These are phyloP conservation scores for Keiferia lycopersicella DNA, from an alignment of 2,888 invertebrate genomes.

Conservation along the genomic window DNA sequence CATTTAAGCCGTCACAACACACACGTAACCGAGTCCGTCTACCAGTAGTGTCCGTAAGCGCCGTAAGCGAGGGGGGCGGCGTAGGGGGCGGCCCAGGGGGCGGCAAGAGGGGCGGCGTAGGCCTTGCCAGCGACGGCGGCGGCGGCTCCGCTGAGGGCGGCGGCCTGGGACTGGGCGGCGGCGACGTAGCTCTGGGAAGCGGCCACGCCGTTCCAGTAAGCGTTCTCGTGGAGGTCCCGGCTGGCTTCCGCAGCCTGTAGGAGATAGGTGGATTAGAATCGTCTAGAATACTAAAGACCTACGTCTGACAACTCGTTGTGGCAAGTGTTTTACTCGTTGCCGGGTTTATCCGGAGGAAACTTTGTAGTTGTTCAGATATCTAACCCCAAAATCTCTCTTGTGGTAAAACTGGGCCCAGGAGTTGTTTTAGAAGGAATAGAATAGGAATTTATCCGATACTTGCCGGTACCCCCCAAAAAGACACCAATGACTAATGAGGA, in stretches of 20 bases:
- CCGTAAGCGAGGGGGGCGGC: slow-evolving; percentile 37
- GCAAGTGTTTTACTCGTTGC: no score
- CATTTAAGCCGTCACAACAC: slow-evolving; percentile 9
- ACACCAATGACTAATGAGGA: no score
- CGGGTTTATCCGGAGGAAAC: no score
- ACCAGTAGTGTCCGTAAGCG: slow-evolving; percentile 53
- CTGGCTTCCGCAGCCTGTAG: slow-evolving; percentile 58
- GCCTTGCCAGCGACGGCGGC: slow-evolving; percentile 50
- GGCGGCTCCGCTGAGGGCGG: slow-evolving; percentile 59
- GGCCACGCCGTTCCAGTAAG: slow-evolving; percentile 70
- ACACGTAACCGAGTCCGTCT: slow-evolving; percentile 40
- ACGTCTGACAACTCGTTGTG: no score
- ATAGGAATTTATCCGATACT: no score
- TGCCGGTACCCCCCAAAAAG: no score
- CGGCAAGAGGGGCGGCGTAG: slow-evolving; percentile 35
- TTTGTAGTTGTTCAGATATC: no score
- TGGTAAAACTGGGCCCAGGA: no score
- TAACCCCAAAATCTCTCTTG: no score
- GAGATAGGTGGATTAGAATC: neutral
- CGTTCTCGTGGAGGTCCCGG: slow-evolving; percentile 71
- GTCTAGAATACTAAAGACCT: no score
- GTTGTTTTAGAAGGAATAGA: no score
- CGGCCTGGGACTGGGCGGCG: slow-evolving; percentile 72
- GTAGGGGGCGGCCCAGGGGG: slow-evolving; percentile 29
- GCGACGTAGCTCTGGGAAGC: slow-evolving; percentile 70